phyloP scores from a whole-genome alignment of 2,888 invertebrate genomes.

The Clivina fossor region DNA sequence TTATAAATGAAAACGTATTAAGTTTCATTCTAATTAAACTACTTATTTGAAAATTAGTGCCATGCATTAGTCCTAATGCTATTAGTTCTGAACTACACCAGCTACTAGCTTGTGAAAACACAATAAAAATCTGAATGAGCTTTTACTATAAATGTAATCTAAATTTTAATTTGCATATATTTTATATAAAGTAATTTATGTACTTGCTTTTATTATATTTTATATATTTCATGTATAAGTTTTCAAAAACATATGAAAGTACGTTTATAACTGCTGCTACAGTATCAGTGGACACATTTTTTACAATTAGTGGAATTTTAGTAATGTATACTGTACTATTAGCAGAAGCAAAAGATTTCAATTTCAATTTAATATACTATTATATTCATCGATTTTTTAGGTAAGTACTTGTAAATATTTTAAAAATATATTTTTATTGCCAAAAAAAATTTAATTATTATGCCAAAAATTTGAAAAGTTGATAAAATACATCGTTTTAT shows the following conservation, averaged over 20 bases:
- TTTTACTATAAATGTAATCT: conserved; percentile 4
- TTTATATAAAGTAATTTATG: no score
- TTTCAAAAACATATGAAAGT: conserved; percentile 45
- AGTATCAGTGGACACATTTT: conserved; percentile 50
- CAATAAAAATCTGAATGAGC: neutral
- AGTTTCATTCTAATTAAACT: conserved; percentile 28
- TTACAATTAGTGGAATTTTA: conserved; percentile 48
- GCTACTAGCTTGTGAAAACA: no score
- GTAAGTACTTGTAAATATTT: no score
- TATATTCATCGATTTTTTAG: conserved; percentile 26
- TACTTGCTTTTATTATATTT: no score
- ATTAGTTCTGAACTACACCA: no score
- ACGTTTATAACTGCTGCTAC: conserved; percentile 46
- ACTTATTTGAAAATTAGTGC: no score
- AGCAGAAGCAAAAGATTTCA: conserved; percentile 42
- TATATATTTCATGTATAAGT: conserved; percentile 42
- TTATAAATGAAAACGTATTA: conserved; percentile 23
- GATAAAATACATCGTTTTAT: no score
- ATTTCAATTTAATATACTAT: conserved; percentile 45
- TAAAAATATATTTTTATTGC: no score
- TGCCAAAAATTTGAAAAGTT: no score
- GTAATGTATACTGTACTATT: conserved; percentile 46
- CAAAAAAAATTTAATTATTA: no score
- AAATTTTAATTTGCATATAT: no score
- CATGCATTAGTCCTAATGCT: no score